Percentiles rank a stretch among this genome's conserved stretches.
Evolutionary conservation across 1,140 invertebrate genomes (phyloP).

Genomic region (Drosophila grimshawi): DNA sequence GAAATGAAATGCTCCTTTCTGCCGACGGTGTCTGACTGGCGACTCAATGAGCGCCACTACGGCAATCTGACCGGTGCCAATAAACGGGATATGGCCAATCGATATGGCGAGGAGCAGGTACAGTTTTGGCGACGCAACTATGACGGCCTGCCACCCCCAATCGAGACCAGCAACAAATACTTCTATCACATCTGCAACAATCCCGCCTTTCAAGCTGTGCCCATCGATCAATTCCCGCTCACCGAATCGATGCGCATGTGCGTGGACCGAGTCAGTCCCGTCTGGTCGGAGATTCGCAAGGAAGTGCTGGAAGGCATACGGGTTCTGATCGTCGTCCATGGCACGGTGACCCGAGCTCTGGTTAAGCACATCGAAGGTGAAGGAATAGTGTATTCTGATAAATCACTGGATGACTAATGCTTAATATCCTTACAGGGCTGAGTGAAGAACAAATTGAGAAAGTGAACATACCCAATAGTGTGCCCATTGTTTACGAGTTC

Average conservation of each 20-base stretch:
- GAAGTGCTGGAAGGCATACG: conserved; percentile 87
- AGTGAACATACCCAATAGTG: conserved; percentile 90
- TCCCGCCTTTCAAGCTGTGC: conserved; percentile 84
- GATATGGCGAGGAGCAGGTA: conserved; percentile 89
- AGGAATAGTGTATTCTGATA: conserved; percentile 9
- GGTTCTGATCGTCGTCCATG: conserved; percentile 89
- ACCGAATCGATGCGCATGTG: conserved; percentile 90
- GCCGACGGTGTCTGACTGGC: conserved; percentile 87
- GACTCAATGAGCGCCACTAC: conserved; percentile 91
- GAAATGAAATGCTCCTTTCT: conserved; percentile 86
- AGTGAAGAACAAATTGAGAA: conserved; percentile 88
- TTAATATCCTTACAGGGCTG: conserved; percentile 83
- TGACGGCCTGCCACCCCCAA: conserved; percentile 88
- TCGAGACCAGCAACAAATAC: conserved; percentile 86
- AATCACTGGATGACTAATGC: not conserved
- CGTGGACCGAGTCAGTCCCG: conserved; percentile 87
- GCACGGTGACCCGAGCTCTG: conserved; percentile 89
- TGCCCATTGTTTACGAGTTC: conserved; percentile 89
- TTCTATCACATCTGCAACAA: conserved; percentile 86
- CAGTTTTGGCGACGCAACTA: conserved; percentile 89
- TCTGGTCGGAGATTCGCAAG: conserved; percentile 89
- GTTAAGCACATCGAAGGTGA: conserved; percentile 89
- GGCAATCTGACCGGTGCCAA: conserved; percentile 89
- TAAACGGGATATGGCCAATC: conserved; percentile 89
- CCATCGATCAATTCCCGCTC: conserved; percentile 86